Percentiles rank a stretch among this genome's conserved stretches.
phyloP scores from a whole-genome alignment of 2,113 vertebrate species.

The Barnardius zonarius region DNA sequence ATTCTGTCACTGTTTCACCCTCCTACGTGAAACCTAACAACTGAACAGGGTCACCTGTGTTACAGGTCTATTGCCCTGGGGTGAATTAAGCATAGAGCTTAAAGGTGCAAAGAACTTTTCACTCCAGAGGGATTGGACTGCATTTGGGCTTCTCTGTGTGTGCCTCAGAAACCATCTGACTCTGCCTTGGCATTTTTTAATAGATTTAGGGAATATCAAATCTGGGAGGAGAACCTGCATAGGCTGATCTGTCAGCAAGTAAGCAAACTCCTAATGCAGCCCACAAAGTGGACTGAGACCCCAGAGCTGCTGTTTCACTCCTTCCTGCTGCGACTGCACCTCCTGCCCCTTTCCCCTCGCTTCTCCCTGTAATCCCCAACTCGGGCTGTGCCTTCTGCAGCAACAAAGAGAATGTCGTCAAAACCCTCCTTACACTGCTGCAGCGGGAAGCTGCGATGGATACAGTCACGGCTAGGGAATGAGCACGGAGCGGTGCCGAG shows the following conservation, averaged over 20 bases:
- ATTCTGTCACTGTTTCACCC: neutral
- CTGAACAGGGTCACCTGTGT: neutral
- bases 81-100: neutral
- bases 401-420: neutral
- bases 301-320: neutral
- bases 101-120: neutral
- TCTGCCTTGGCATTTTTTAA: neutral
- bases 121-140: neutral
- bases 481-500: neutral
- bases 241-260: neutral
- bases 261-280: neutral
- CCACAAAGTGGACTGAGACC: neutral
- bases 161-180: neutral
- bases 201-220: neutral
- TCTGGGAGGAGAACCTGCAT: neutral
- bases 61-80: neutral
- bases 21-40: neutral
- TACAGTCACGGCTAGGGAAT: neutral
- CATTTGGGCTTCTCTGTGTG: neutral
- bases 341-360: neutral
- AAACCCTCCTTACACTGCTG: neutral
- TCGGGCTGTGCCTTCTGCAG: slow-evolving; percentile 6
- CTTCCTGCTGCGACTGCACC: neutral
- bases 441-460: slow-evolving; percentile 9
- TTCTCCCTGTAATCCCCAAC: neutral